Conservation (phyloP, 2,797 vertebrate species). For the Chromobotia macracanthus region DNA sequence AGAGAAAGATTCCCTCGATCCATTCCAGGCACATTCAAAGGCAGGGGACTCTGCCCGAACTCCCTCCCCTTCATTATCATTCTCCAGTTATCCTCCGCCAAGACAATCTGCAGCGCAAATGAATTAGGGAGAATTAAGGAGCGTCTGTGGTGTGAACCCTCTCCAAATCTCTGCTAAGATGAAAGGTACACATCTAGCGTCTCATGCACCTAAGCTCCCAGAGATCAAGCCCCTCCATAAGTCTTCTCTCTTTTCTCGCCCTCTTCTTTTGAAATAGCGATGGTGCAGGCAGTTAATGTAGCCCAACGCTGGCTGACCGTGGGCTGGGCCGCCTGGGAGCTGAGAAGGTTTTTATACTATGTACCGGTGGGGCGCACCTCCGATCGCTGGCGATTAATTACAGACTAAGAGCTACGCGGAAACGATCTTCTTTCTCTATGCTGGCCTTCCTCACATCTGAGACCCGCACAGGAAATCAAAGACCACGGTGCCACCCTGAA, state of each 20-base stretch:
- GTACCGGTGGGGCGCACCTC: conserved; percentile 74
- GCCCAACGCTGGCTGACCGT: conserved; percentile 89
- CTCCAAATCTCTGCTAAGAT: conserved; percentile 96
- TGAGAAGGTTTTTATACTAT: conserved; percentile 75
- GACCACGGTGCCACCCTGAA: conserved; percentile 48
- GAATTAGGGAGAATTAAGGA: conserved; percentile 99
- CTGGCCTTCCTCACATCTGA: conserved; percentile 78
- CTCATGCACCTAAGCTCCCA: conserved; percentile 84
- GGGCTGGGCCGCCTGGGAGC: conserved; percentile 90
- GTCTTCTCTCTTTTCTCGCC: conserved; percentile 72
- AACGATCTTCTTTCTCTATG: conserved; percentile 74
- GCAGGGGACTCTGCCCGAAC: conserved; percentile 87
- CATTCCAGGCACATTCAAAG: conserved; percentile 97
- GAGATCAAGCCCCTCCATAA: conserved; percentile 77
- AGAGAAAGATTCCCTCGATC: conserved; percentile 90
- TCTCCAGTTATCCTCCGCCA: conserved; percentile 86
- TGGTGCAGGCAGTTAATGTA: conserved; percentile 87
- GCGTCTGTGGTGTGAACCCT: conserved; percentile 94
- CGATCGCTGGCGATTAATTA: conserved; percentile 91
- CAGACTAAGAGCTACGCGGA: conserved; percentile 76
- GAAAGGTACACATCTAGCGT: conserved; percentile 89
- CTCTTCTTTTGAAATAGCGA: conserved; percentile 74
- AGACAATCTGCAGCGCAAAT: conserved; percentile 98
- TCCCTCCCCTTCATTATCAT: conserved; percentile 87
- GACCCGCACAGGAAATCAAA: conserved; percentile 82